Conservation (phyloP, 2,113 vertebrate genomes). For the Piprites chloris region DNA sequence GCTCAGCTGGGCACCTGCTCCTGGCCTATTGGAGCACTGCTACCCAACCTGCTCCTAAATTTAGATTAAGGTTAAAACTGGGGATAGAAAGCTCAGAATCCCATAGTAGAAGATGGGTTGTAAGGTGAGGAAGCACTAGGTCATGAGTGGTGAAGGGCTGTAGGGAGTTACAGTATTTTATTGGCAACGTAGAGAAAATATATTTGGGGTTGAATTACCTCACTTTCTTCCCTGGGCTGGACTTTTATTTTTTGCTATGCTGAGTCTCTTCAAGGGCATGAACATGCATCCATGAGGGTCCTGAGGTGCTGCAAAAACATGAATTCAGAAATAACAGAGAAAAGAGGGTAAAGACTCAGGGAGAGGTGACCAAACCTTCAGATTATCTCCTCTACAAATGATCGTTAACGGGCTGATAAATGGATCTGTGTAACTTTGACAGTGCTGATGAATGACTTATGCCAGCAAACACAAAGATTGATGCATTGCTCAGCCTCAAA, state of each 20-base stretch:
- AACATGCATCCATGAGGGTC: rapidly evolving
- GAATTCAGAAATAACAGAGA: neutral
- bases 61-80: neutral
- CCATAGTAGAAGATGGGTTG: rapidly evolving
- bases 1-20: neutral
- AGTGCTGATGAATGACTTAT: neutral
- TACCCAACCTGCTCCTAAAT: neutral
- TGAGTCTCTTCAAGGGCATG: neutral
- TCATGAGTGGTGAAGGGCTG: neutral
- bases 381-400: neutral
- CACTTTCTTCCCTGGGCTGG: neutral
- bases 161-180: neutral
- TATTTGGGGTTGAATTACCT: neutral
- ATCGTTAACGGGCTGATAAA: neutral
- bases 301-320: neutral
- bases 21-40: neutral
- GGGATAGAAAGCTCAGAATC: neutral
- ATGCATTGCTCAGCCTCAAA: neutral
- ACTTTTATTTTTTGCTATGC: neutral
- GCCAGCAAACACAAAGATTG: neutral
- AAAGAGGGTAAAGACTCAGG: rapidly evolving
- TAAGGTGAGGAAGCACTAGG: neutral
- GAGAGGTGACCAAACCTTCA: neutral
- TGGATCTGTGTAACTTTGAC: neutral
- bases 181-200: neutral